Evolutionary conservation across 1,140 invertebrate genomes (phyloP).

Genomic region (Ptiloglossa arizonensis): DNA sequence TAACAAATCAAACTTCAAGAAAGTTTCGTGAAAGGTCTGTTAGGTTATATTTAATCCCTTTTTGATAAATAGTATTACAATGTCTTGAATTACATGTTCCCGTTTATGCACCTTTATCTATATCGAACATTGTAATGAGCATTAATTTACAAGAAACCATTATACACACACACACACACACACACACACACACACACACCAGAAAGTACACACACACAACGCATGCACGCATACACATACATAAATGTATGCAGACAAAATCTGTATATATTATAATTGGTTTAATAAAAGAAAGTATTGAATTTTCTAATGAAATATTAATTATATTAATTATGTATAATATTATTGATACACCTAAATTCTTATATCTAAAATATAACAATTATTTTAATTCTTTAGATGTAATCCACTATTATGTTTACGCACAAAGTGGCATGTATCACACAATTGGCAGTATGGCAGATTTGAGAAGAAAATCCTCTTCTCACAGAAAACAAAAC

Average conservation of each 20-base stretch:
- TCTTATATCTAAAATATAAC: not conserved
- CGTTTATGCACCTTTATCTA: not conserved
- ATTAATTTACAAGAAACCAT: not conserved
- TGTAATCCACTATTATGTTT: slow-evolving; percentile 69
- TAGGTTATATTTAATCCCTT: slow-evolving; percentile 62
- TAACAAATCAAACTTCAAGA: slow-evolving; percentile 75
- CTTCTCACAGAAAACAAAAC: slow-evolving; percentile 64
- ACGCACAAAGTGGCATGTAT: slow-evolving; percentile 72
- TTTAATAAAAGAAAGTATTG: not conserved
- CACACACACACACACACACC: no score
- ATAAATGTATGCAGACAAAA: not conserved
- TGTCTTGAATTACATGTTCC: not conserved
- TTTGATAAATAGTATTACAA: not conserved
- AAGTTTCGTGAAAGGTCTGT: slow-evolving; percentile 74
- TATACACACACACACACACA: no score
- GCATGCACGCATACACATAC: no score
- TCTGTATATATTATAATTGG: not conserved
- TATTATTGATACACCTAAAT: no score
- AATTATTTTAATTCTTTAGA: slow-evolving; percentile 57
- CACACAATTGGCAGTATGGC: slow-evolving; percentile 77
- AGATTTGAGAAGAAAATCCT: slow-evolving; percentile 76
- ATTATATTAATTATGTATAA: not conserved
- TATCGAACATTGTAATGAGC: not conserved
- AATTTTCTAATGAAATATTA: not conserved
- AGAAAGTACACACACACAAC: no score